Evolutionary conservation across 2,797 vertebrate genomes (phyloP).

Genomic region (Sebastes elongatus): DNA sequence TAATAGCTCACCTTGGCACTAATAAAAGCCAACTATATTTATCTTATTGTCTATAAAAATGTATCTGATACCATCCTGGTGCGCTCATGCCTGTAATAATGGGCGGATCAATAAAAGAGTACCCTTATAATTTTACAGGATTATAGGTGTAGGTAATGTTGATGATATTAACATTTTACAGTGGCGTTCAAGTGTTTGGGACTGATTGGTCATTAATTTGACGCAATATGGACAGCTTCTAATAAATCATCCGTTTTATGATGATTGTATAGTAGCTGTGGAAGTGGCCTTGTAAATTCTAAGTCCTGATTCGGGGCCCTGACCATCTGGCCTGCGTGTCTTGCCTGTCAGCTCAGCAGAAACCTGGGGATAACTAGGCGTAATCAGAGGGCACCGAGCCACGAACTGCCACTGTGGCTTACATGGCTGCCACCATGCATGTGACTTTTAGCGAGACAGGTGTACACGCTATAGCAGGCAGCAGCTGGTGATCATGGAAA

Average conservation of each 20-base stretch:
- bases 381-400: slow-evolving; percentile 72
- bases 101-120: slow-evolving; percentile 11
- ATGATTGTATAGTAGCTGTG: slow-evolving; percentile 49
- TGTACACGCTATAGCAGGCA: slow-evolving; percentile 64
- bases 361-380: slow-evolving; percentile 70
- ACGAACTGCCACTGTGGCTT: slow-evolving; percentile 65
- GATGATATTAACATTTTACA: slow-evolving; percentile 13
- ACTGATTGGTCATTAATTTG: slow-evolving; percentile 33
- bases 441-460: slow-evolving; percentile 69
- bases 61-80: slow-evolving; percentile 4
- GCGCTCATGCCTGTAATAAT: not conserved
- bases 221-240: slow-evolving; percentile 16
- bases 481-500: slow-evolving; percentile 77
- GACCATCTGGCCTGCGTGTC: slow-evolving; percentile 75
- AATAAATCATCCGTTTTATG: slow-evolving; percentile 67
- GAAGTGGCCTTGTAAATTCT: slow-evolving; percentile 64
- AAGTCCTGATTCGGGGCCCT: slow-evolving; percentile 39
- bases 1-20: slow-evolving; percentile 10
- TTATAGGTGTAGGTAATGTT: not conserved
- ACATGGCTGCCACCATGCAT: slow-evolving; percentile 51
- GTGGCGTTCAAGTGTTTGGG: slow-evolving; percentile 7
- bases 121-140: slow-evolving; percentile 3
- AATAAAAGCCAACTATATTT: slow-evolving; percentile 23
- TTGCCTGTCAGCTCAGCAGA: slow-evolving; percentile 70
- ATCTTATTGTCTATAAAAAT: slow-evolving; percentile 34